Conservation (phyloP, 2,888 invertebrate species). For the Schizaphis graminum region DNA sequence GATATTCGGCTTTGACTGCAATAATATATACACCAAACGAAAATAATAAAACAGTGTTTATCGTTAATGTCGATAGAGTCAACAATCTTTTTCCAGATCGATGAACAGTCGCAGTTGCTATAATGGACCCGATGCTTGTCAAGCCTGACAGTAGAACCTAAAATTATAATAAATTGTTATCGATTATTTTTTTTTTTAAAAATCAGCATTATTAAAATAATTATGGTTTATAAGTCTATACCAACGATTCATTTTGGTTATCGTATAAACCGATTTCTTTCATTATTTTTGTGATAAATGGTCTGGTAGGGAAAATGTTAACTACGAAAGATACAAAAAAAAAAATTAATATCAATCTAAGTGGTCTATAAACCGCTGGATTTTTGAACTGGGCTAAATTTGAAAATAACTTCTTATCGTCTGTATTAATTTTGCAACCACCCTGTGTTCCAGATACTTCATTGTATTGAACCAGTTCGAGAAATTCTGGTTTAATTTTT, state of each 20-base stretch:
- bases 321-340: constrained; percentile 74
- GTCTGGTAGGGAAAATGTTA: constrained; percentile 72
- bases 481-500: constrained; percentile 73
- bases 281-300: constrained; percentile 69
- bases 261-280: not conserved
- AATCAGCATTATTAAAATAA: not conserved
- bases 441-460: constrained; percentile 70
- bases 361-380: constrained; percentile 74
- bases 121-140: constrained; percentile 59
- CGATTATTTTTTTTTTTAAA: not conserved
- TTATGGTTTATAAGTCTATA: not conserved
- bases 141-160: not conserved
- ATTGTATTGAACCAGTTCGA: constrained; percentile 73
- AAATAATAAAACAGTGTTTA: constrained; percentile 57
- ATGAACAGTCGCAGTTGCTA: constrained; percentile 63
- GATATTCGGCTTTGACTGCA: not conserved
- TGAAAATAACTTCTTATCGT: constrained; percentile 68
- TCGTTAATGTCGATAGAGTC: constrained; percentile 61
- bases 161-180: not conserved
- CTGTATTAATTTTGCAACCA: constrained; percentile 60
- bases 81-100: constrained; percentile 65
- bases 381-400: constrained; percentile 71
- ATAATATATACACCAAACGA: constrained; percentile 60
- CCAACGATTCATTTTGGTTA: constrained; percentile 27
- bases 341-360: constrained; percentile 73